These are phyloP conservation scores for Stichodactyla mertensii DNA, from an alignment of 64 coral and sea anemone genomes.

Conservation along the genomic window DNA sequence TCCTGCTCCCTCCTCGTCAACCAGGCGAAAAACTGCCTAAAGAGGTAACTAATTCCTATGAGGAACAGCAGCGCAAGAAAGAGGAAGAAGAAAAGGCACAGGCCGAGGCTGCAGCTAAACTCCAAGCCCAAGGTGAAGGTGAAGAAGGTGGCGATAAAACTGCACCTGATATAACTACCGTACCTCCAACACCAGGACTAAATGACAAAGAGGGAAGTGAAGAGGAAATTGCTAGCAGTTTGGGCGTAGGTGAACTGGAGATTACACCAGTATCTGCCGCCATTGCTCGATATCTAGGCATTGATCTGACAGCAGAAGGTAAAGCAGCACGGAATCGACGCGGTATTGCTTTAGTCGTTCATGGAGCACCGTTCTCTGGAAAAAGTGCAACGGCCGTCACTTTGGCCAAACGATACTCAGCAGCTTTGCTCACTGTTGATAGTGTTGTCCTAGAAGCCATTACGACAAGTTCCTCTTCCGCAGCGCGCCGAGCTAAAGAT, in stretches of 20 bases:
- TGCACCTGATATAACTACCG: conserved; percentile 33
- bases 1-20: conserved; percentile 80
- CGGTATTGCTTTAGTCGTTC: conserved; percentile 74
- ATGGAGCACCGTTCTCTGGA: conserved; percentile 85
- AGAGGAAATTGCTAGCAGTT: conserved; percentile 32
- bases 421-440: conserved; percentile 82
- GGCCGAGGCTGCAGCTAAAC: conserved; percentile 61
- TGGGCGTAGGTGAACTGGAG: conserved; percentile 92
- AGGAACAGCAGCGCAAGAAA: conserved; percentile 83
- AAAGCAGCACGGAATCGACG: conserved; percentile 95
- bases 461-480: conserved; percentile 70
- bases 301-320: conserved; percentile 91
- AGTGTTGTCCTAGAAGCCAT: conserved; percentile 84
- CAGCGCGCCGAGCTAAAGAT: conserved; percentile 87
- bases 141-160: conserved; percentile 41
- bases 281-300: conserved; percentile 93
- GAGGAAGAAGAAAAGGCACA: conserved; percentile 78
- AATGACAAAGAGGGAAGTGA: neutral
- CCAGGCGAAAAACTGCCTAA: conserved; percentile 77
- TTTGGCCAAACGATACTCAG: conserved; percentile 78
- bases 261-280: conserved; percentile 99
- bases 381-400: conserved; percentile 80
- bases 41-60: conserved; percentile 61
- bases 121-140: conserved; percentile 43
- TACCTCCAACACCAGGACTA: conserved; percentile 19